Evolutionary conservation across 92 coral and sea anemone species (phyloP).

Genomic region (Bergia sp.): DNA sequence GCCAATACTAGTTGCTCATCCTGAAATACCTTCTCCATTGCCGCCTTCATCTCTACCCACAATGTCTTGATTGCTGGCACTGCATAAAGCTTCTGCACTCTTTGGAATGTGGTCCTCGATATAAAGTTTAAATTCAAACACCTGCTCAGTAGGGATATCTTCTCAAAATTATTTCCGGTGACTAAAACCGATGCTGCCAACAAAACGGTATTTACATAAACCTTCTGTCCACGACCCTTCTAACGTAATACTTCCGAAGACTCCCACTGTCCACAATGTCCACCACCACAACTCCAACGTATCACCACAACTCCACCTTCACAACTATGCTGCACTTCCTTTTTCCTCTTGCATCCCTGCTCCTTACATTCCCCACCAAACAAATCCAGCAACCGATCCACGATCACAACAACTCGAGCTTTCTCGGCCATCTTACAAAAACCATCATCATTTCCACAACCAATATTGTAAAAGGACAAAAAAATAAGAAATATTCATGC

Average conservation of each 20-base stretch:
- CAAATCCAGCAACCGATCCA: background rate
- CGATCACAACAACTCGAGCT: no score
- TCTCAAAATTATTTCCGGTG: conserved; percentile 35
- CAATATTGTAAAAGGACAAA: no score
- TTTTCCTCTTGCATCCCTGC: conserved; percentile 25
- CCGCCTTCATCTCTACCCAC: conserved; percentile 22
- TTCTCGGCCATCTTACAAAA: no score
- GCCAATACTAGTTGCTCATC: conserved; percentile 26
- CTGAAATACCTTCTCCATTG: conserved; percentile 7
- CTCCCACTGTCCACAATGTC: conserved; percentile 49
- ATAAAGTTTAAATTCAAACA: conserved; percentile 21
- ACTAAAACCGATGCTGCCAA: conserved; percentile 52
- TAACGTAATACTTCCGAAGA: conserved; percentile 50
- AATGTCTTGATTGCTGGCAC: conserved; percentile 18
- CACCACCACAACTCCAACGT: conserved; percentile 53
- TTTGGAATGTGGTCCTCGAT: conserved; percentile 9
- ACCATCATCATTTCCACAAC: no score
- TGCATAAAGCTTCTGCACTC: conserved; percentile 37
- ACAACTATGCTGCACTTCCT: conserved; percentile 33
- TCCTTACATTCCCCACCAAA: conserved; percentile 40
- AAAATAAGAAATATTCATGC: no score
- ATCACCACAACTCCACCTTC: conserved; percentile 43
- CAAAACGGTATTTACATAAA: conserved; percentile 47
- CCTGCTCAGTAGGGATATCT: conserved; percentile 18
- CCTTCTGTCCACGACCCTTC: conserved; percentile 54